phyloP scores from a whole-genome alignment of 1,140 invertebrate genomes.

The Solenopsis fugax region DNA sequence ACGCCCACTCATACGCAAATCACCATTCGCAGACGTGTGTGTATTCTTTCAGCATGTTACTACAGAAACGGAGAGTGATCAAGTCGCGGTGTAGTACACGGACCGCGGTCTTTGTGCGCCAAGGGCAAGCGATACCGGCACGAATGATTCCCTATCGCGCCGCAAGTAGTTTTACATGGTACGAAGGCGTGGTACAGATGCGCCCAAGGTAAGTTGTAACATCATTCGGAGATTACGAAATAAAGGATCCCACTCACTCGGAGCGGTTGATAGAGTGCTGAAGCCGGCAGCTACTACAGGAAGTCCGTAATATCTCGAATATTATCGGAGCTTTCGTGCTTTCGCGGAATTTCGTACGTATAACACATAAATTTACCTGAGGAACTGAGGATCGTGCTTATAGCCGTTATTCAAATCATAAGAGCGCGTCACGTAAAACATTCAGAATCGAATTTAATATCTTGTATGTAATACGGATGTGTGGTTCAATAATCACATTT shows the following conservation, averaged over 20 bases:
- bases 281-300: conserved; percentile 16
- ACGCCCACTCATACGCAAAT: conserved; percentile 79
- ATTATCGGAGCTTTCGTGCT: conserved; percentile 17
- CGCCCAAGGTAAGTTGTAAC: conserved; percentile 65
- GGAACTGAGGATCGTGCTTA: conserved; percentile 1
- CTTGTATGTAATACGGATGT: not conserved
- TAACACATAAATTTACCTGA: not conserved
- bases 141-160: conserved; percentile 71
- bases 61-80: conserved; percentile 78
- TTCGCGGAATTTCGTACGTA: conserved; percentile 18
- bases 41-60: conserved; percentile 72
- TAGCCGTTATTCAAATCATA: not conserved
- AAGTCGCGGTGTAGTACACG: conserved; percentile 69
- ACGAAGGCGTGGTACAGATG: conserved; percentile 72
- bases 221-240: conserved; percentile 73
- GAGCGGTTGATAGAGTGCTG: conserved; percentile 54
- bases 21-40: conserved; percentile 75
- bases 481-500: not conserved
- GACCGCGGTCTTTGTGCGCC: conserved; percentile 61
- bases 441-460: not conserved
- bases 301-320: conserved; percentile 35
- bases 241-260: conserved; percentile 64
- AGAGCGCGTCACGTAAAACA: not conserved
- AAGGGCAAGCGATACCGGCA: conserved; percentile 58
- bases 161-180: conserved; percentile 73